Conservation (phyloP, 2,797 vertebrate genomes). For the Alectoris magna region DNA sequence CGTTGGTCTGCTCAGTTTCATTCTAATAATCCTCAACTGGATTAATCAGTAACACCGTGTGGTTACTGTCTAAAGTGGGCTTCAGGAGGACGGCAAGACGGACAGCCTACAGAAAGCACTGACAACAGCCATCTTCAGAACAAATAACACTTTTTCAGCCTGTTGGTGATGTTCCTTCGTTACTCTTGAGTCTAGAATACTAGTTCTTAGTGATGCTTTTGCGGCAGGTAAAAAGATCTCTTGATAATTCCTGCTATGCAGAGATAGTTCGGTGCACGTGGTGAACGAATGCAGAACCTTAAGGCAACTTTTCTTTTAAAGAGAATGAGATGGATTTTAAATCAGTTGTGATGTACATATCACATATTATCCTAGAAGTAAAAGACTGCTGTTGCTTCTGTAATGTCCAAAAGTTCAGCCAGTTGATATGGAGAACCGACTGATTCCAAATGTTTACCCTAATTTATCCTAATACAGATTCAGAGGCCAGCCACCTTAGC, state of each 20-base stretch:
- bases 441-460: neutral
- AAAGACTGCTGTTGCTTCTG: neutral
- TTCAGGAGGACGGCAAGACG: neutral
- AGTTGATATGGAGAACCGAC: neutral
- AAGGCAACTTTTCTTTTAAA: neutral
- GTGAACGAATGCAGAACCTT: neutral
- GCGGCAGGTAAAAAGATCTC: neutral
- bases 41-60: conserved; percentile 61
- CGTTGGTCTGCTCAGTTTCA: conserved; percentile 88
- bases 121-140: neutral
- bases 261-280: neutral
- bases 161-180: neutral
- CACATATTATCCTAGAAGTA: neutral
- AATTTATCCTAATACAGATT: neutral
- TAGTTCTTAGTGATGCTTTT: neutral
- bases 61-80: neutral
- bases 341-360: neutral
- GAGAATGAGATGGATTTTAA: neutral
- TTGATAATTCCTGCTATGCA: neutral
- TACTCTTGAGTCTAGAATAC: neutral
- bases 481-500: neutral
- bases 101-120: neutral
- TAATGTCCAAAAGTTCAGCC: neutral
- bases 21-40: conserved; percentile 87
- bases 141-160: neutral